Percentiles rank a stretch among this genome's conserved stretches.
These are phyloP conservation scores for Hyposoter didymator DNA, from an alignment of 2,888 invertebrate genomes.

Conservation along the genomic window DNA sequence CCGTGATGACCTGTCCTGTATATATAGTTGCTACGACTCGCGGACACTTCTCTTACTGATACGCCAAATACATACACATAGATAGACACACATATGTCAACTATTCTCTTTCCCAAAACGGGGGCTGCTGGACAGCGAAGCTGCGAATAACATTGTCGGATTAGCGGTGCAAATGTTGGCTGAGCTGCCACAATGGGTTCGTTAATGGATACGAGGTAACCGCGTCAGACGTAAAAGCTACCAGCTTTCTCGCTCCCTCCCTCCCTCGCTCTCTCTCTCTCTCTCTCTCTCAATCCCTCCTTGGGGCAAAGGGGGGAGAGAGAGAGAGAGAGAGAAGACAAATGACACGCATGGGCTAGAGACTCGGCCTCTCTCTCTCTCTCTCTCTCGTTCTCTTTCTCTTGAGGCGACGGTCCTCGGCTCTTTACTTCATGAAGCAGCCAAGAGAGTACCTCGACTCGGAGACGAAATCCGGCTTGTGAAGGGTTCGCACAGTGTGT, in stretches of 20 bases:
- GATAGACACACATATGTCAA: neutral
- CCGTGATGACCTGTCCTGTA: conserved; percentile 41
- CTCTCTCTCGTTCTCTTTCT: neutral
- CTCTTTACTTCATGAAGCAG: conserved; percentile 34
- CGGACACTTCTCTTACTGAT: conserved; percentile 37
- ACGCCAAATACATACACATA: neutral
- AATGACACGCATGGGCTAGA: conserved; percentile 60
- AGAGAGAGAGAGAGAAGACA: conserved; percentile 11
- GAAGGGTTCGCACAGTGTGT: conserved; percentile 38
- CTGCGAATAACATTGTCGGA: conserved; percentile 76
- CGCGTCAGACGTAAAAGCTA: conserved; percentile 77
- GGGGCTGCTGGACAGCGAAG: conserved; percentile 69
- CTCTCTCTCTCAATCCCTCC: neutral
- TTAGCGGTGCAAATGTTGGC: conserved; percentile 80
- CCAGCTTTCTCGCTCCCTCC: conserved; percentile 2
- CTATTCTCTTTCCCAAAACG: conserved; percentile 6
- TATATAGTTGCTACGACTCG: conserved; percentile 30
- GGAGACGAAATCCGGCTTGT: conserved; percentile 48
- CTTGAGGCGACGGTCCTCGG: conserved; percentile 18
- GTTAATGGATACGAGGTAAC: conserved; percentile 80
- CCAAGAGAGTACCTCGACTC: conserved; percentile 22
- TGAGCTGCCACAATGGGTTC: conserved; percentile 81
- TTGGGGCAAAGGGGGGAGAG: neutral
- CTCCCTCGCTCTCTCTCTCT: neutral
- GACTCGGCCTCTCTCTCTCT: neutral